Evolutionary conservation across 1,140 invertebrate genomes (phyloP), one percentile per base, ranked within the genome.

Genomic region (Drosophila trapezifrons): DNA sequence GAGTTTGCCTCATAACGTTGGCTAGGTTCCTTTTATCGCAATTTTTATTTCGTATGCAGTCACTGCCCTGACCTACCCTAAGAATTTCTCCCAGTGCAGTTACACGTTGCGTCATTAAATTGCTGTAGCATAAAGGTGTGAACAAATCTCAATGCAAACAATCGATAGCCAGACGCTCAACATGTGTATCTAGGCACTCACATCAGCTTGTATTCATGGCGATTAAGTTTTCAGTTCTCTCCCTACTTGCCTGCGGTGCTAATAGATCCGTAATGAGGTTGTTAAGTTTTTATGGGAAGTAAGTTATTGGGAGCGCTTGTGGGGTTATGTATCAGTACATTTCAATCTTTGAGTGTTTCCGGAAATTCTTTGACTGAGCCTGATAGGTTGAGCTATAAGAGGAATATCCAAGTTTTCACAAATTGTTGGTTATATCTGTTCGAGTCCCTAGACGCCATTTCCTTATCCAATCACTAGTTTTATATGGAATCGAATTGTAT

Each of bases 111-210:
- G 54, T 77, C 74, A 62, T 57, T 62, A 69, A 27, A 17, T 58
- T 71, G 52, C 43, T 58, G 69, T 49, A 58, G 69, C 69, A 78
- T 67, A 71, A 54, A 77, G 63, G 65, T 70, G 65, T 49, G 64
- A 76, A 77, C 52, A 58, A 71, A 71, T 71, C 69, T 58, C 43
- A 71, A 46, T 83, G 32, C 25, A 55, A 59, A 54, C 65, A 85
- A 82, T 86, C 66, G 76, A 87, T 76, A 67, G 20, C 38, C 40
- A 27, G 35, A 22, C 63, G 45, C 40, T 43, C 35, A 29, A 49
- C 58, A 57, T 75, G 66, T 72, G 58, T 72, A 72, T 55, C 67
- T 63, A 66, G 25, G 25, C 43, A 49, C 35, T 27, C 63, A 67
- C 47, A 40, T 54, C 20, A 52, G 25, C 17, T 38, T 55, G 20